Evolutionary conservation across 2,113 vertebrate genomes (phyloP).

Genomic region (Triplophysa tibetana): DNA sequence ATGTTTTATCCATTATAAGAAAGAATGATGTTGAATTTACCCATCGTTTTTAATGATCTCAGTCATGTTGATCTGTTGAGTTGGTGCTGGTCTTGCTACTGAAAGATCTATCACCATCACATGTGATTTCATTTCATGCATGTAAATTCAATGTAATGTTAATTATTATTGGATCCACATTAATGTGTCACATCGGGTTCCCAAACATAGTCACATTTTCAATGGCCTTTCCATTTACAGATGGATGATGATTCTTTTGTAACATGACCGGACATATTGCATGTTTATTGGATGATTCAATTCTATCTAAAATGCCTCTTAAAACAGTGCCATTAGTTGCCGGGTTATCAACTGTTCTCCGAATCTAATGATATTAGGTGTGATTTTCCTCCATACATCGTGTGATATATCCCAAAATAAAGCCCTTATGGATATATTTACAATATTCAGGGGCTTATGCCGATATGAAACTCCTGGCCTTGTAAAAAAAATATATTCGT

Average conservation of each 20-base stretch:
- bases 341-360: background rate
- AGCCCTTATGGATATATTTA: constrained; percentile 1
- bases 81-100: background rate
- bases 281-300: constrained; percentile 42
- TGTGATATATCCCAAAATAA: background rate
- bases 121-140: too few species aligned
- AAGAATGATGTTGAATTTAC: background rate
- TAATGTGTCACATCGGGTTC: background rate
- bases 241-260: constrained; percentile 15
- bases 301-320: constrained; percentile 1
- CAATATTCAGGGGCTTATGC: background rate
- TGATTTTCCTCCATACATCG: background rate
- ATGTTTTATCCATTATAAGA: background rate
- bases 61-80: background rate
- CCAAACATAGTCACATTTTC: constrained; percentile 8
- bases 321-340: background rate
- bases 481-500: constrained; percentile 31
- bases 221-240: constrained; percentile 28
- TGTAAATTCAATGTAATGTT: background rate
- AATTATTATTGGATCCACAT: background rate
- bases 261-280: constrained; percentile 26
- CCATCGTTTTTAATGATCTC: background rate
- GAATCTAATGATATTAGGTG: background rate
- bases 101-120: background rate
- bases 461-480: background rate